Evolutionary conservation across 1,140 invertebrate genomes (phyloP).

Genomic region (Bombus huntii): DNA sequence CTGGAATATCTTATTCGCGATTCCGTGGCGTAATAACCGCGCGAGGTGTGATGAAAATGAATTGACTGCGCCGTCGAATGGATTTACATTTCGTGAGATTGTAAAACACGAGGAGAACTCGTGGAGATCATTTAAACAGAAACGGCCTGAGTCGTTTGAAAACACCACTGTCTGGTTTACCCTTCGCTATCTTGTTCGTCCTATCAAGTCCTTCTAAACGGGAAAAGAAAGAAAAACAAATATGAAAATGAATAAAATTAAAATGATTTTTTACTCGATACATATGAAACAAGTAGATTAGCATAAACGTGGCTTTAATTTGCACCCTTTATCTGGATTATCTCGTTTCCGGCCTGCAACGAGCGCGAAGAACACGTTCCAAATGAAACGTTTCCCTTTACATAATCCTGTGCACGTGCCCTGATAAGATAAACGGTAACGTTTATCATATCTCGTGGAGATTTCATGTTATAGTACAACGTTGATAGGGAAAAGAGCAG

Average conservation of each 20-base stretch:
- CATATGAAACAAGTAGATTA: slow-evolving; percentile 37
- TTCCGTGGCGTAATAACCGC: background rate
- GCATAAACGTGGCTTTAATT: slow-evolving; percentile 41
- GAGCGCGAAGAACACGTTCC: slow-evolving; percentile 17
- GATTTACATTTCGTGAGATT: slow-evolving; percentile 31
- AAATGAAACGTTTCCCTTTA: slow-evolving; percentile 46
- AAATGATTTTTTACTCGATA: slow-evolving; percentile 15
- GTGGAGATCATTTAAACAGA: slow-evolving; percentile 41
- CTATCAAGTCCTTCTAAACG: background rate
- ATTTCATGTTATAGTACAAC: background rate
- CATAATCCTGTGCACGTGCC: slow-evolving; percentile 20
- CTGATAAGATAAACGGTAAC: slow-evolving; percentile 38
- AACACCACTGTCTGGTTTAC: no score
- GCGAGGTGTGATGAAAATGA: slow-evolving; percentile 9
- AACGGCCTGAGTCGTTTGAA: background rate
- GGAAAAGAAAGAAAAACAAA: no score
- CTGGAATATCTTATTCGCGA: slow-evolving; percentile 40
- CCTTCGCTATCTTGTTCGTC: background rate
- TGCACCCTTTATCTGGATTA: slow-evolving; percentile 31
- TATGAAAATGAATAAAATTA: background rate
- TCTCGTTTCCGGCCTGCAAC: slow-evolving; percentile 35
- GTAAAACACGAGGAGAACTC: background rate
- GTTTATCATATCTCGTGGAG: slow-evolving; percentile 35
- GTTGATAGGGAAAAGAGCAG: background rate
- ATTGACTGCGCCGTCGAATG: background rate